Percentiles rank a stretch among this genome's conserved stretches.
phyloP scores from a whole-genome alignment of 2,113 vertebrate species.

The Cnemophilus loriae region DNA sequence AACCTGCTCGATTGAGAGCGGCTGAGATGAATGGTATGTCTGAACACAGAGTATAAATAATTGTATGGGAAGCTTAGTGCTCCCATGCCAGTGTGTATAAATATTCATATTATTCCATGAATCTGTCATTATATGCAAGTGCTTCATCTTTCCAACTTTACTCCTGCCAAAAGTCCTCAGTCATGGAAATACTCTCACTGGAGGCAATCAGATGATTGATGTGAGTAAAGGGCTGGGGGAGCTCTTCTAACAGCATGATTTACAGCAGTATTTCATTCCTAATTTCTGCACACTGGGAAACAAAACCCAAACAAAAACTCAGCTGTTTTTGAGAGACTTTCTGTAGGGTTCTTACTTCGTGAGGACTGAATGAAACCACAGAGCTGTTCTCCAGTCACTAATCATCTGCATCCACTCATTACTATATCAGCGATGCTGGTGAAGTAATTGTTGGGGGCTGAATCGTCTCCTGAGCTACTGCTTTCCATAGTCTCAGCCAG shows the following conservation, averaged over 20 bases:
- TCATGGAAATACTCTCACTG: background rate
- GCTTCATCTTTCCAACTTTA: slow-evolving; percentile 3
- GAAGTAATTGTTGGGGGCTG: background rate
- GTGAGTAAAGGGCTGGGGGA: background rate
- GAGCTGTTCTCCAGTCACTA: background rate
- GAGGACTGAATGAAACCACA: background rate
- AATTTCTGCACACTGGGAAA: background rate
- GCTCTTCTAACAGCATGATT: background rate
- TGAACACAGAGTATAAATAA: background rate
- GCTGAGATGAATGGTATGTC: background rate
- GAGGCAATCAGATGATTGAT: slow-evolving; percentile 14
- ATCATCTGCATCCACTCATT: background rate
- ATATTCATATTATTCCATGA: slow-evolving; percentile 25
- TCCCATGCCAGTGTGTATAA: background rate
- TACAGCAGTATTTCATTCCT: background rate
- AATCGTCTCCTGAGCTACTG: background rate
- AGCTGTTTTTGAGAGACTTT: background rate
- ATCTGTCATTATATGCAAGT: slow-evolving; percentile 2
- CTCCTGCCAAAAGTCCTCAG: slow-evolving; percentile 10
- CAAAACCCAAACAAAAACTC: background rate
- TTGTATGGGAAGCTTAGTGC: background rate
- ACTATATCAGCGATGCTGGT: background rate
- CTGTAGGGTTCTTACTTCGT: background rate
- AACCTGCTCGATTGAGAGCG: background rate
- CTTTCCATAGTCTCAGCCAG: background rate